These are phyloP conservation scores for Glareola pratincola DNA, from an alignment of 2,113 vertebrate species.

Conservation along the genomic window DNA sequence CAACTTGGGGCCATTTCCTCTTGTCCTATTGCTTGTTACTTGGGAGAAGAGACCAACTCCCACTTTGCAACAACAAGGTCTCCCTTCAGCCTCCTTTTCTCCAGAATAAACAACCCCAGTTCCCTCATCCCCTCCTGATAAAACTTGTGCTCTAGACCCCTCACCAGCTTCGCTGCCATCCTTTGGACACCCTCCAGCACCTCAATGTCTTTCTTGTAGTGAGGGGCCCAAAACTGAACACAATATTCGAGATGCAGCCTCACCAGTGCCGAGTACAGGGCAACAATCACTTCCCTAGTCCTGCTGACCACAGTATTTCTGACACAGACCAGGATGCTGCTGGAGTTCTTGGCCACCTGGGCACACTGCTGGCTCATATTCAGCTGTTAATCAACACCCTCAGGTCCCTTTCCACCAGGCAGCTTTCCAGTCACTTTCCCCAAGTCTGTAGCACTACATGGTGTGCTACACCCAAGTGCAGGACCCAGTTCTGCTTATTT, in stretches of 20 bases:
- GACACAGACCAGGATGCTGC: neutral
- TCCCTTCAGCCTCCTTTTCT: neutral
- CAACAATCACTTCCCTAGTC: neutral
- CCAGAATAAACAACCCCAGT: neutral
- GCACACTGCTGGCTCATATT: neutral
- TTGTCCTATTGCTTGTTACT: neutral
- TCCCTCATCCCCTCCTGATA: neutral
- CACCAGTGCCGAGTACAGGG: neutral
- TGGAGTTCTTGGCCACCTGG: neutral
- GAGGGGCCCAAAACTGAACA: neutral
- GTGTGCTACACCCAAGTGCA: neutral
- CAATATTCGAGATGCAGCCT: neutral
- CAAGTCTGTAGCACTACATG: neutral
- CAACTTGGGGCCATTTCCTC: neutral
- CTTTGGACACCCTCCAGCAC: neutral
- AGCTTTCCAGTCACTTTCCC: neutral
- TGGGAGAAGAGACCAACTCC: neutral
- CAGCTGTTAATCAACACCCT: neutral
- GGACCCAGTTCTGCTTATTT: neutral
- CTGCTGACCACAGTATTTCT: neutral
- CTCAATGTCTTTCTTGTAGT: neutral
- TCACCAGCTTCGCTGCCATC: neutral
- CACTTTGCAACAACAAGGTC: neutral
- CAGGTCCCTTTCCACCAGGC: neutral
- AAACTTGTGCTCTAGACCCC: neutral